These are phyloP conservation scores for Anseranas semipalmata DNA, from an alignment of 2,113 vertebrate genomes.

Conservation along the genomic window DNA sequence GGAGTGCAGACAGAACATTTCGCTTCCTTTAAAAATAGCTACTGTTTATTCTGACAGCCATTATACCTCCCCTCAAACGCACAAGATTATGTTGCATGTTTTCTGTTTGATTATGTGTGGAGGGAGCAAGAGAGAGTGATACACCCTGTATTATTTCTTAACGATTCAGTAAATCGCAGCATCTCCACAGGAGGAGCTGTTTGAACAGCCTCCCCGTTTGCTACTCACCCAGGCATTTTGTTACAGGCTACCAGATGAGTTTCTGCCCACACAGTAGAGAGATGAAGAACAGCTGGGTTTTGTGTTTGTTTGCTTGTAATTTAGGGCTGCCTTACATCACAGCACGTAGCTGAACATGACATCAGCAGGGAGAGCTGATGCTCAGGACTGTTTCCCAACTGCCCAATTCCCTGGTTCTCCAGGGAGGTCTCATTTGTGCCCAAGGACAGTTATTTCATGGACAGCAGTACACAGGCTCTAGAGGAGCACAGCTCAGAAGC, in stretches of 20 bases:
- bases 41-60: not conserved
- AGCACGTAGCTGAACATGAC: not conserved
- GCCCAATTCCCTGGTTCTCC: not conserved
- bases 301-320: not conserved
- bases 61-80: not conserved
- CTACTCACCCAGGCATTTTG: not conserved
- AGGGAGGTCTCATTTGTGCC: not conserved
- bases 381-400: not conserved
- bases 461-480: not conserved
- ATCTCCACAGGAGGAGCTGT: not conserved
- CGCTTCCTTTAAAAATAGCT: not conserved
- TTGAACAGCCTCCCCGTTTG: not conserved
- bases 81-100: not conserved
- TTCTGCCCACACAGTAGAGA: slow-evolving; percentile 1
- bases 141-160: not conserved
- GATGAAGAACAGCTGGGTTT: not conserved
- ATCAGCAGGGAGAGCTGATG: not conserved
- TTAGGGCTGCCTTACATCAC: not conserved
- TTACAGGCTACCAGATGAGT: not conserved
- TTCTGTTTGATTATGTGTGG: not conserved
- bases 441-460: not conserved
- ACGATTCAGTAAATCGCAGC: slow-evolving; percentile 21
- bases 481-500: not conserved
- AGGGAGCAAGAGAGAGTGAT: not conserved
- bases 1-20: not conserved